A percentile compares a stretch with the other conserved stretches of the same genome.
These are phyloP conservation scores for Argopecten irradians DNA, from an alignment of 1,140 invertebrate species.

Conservation along the genomic window DNA sequence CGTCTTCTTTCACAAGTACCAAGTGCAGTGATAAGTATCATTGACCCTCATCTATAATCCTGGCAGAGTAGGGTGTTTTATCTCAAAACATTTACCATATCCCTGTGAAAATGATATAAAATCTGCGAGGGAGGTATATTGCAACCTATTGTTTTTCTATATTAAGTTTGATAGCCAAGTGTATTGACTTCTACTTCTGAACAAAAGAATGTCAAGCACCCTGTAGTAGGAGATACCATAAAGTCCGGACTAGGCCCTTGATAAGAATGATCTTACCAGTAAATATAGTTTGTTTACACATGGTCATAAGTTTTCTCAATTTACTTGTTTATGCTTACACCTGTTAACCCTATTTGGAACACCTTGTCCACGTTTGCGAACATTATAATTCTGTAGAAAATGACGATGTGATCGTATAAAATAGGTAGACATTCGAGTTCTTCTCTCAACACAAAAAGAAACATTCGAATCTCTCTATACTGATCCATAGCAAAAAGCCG, in stretches of 20 bases:
- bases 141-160: no score
- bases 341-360: no score
- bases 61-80: background rate
- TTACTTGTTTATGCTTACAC: background rate
- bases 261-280: background rate
- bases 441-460: no score
- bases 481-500: no score
- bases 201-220: background rate
- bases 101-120: background rate
- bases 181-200: background rate
- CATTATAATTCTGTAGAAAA: no score
- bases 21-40: background rate
- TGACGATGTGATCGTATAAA: no score
- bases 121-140: background rate
- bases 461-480: no score
- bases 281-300: background rate
- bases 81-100: background rate
- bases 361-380: no score
- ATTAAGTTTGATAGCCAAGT: background rate
- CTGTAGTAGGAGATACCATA: background rate
- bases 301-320: background rate
- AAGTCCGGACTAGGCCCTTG: background rate
- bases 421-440: background rate
- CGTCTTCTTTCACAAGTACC: background rate
- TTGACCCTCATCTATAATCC: background rate